Base-by-base conservation (phyloP, 2,797 vertebrate species). In the Argentina silus region DNA sequence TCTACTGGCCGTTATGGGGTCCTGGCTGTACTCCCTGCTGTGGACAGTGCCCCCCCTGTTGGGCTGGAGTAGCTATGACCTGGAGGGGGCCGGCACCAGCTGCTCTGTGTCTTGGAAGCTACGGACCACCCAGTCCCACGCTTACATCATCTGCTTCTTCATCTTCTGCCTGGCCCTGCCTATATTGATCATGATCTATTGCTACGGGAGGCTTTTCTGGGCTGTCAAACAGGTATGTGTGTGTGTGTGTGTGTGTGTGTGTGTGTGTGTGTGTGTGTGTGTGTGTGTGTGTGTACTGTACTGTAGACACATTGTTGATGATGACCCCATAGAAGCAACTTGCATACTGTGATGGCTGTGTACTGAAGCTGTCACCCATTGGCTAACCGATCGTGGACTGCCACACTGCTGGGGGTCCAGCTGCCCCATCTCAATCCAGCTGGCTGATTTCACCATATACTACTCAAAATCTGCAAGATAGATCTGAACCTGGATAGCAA, bases 91-190 rank as follows among this genome's bases (percentile, higher is more conserved):
- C 0, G 95, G 95, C 59, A 97, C 95, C 9, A 96, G 95, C 80
- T 97, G 96, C 77, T 97, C 95, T 0, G 95, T 96, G 6, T 93
- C 93, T 27, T 97, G 96, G 96, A 95, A 92, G 0, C 88, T 93
- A 0, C 91, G 86, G 36, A 91, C 95, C 0, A 48, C 85, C 0
- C 74, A 95, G 83, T 95, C 95, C 0, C 93, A 93, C 0, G 93
- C 96, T 78, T 97, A 97, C 78, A 95, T 97, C 88, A 91, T 96
- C 91, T 96, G 95, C 70, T 95, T 97, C 53, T 97, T 97, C 83
- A 87, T 92, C 76, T 97, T 97, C 93, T 97, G 96, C 87, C 79
- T 97, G 87, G 94, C 84, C 3, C 78, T 96, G 6, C 96, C 96
- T 0, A 86, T 97, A 63, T 50, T 92, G 76, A 86, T 94, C 50